These are phyloP conservation scores for Pseudobourletiella spinata DNA, from an alignment of 1,140 invertebrate genomes.

Conservation along the genomic window DNA sequence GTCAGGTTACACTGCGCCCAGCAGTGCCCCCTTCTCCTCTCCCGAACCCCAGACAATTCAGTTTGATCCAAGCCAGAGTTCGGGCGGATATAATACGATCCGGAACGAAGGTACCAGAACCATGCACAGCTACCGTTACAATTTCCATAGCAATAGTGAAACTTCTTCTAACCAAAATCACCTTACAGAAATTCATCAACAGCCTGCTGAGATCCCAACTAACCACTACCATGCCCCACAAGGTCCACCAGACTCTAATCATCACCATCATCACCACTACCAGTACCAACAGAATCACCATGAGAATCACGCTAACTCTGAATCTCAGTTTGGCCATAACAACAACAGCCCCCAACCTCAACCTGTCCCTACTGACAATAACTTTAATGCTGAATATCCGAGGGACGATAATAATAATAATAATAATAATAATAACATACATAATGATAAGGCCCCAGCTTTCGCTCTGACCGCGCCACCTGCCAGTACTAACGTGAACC, in stretches of 20 bases:
- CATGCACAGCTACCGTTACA: too few species aligned
- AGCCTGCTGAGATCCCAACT: background rate
- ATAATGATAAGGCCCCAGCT: slow-evolving; percentile 3
- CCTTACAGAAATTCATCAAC: background rate
- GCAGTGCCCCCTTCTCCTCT: too few species aligned
- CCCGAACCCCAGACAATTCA: too few species aligned
- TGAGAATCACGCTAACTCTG: background rate
- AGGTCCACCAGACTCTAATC: background rate
- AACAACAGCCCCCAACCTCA: background rate
- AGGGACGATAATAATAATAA: background rate
- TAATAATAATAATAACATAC: background rate
- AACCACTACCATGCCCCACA: background rate
- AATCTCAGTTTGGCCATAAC: background rate
- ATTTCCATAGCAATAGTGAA: too few species aligned
- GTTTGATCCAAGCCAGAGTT: background rate
- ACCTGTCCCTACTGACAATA: background rate
- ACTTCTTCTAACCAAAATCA: background rate
- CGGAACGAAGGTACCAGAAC: slow-evolving; percentile 23
- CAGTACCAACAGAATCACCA: background rate
- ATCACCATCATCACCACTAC: background rate
- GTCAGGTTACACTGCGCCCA: too few species aligned
- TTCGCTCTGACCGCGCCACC: too few species aligned
- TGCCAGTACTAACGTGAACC: too few species aligned
- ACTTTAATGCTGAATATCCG: background rate
- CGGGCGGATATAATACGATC: slow-evolving; percentile 18